Evolutionary conservation across 2,113 vertebrate species (phyloP), one percentile per base, ranked within the genome.

Genomic region (Prinia subflava): DNA sequence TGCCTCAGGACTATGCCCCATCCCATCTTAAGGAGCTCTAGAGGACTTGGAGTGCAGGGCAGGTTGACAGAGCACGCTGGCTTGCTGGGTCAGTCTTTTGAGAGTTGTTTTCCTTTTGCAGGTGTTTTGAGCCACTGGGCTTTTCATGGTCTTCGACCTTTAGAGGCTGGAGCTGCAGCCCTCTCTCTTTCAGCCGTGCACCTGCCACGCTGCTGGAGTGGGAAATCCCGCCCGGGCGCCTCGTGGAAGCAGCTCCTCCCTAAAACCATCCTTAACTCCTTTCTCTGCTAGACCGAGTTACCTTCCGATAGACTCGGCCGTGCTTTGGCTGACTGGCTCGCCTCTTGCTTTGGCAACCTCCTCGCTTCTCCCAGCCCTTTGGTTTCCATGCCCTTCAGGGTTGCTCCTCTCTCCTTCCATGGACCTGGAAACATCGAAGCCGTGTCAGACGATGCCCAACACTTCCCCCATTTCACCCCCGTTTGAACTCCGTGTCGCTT

Each of bases 41-140:
- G 92, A 92, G 84, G 93, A 91, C 79, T 82, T 10, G 70, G 89
- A 94, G 91, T 4, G 75, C 86, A 81, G 91, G 90, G 86, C 69
- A 92, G 95, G 90, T 87, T 83, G 95, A 74, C 44, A 8, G 95
- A 97, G 93, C 27, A 37, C 15, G 74, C 84, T 3, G 15, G 87
- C 94, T 95, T 87, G 75, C 90, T 83, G 88, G 87, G 91, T 93
- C 96, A 94, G 90, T 70, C 94, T 95, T 95, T 95, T 97, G 92
- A 95, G 93, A 95, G 88, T 95, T 96, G 92, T 96, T 97, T 96
- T 97, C 95, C 96, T 96, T 97, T 96, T 94, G 94, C 96, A 96
- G 96, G 94, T 93, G 85, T 95, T 96, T 96, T 95, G 95, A 96
- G 95, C 92, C 77, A 62, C 83, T 88, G 94, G 78, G 92, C 95